phyloP scores from a whole-genome alignment of 2,113 vertebrate species.

The Lonchura striata region DNA sequence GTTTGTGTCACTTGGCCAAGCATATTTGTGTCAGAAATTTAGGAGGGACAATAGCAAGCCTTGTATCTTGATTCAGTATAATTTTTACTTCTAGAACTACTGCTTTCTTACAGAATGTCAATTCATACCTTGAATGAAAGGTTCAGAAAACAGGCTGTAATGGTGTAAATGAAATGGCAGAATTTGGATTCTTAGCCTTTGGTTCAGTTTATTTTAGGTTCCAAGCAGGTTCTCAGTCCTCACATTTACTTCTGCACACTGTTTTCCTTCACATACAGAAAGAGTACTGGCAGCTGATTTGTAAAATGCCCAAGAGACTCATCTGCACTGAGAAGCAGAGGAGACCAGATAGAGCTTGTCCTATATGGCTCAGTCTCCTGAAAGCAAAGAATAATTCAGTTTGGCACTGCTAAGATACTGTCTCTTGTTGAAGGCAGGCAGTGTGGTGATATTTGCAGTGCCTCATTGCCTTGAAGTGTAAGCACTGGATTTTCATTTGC shows the following conservation, averaged over 20 bases:
- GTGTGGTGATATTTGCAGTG: not conserved
- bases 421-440: not conserved
- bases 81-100: not conserved
- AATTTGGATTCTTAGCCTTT: not conserved
- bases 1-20: not conserved
- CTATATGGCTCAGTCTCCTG: not conserved
- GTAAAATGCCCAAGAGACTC: not conserved
- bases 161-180: not conserved
- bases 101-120: not conserved
- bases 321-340: not conserved
- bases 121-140: not conserved
- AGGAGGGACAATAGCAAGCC: not conserved
- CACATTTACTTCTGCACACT: not conserved
- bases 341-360: not conserved
- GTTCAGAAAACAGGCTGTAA: not conserved
- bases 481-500: not conserved
- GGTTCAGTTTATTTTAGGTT: not conserved
- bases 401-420: not conserved
- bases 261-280: not conserved
- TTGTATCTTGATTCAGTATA: not conserved
- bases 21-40: not conserved
- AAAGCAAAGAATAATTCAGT: not conserved
- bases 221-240: not conserved
- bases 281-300: not conserved
- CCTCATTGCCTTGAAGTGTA: not conserved